phyloP scores from a whole-genome alignment of 2,797 vertebrate species.

The Gobio occitaniae region DNA sequence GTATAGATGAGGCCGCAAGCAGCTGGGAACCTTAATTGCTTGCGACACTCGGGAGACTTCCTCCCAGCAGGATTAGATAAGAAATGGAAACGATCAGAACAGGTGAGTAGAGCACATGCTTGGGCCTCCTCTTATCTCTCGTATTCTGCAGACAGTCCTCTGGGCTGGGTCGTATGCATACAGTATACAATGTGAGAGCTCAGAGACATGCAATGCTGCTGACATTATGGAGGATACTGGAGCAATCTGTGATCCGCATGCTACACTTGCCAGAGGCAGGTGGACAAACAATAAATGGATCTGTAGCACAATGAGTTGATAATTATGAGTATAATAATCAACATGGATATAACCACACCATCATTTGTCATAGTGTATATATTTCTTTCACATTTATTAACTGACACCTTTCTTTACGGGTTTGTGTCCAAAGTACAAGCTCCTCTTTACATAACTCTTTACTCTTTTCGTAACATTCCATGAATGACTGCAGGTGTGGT shows the following conservation, averaged over 20 bases:
- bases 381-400: not conserved
- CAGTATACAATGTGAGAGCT: not conserved
- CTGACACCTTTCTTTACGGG: not conserved
- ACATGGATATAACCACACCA: not conserved
- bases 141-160: not conserved
- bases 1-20: slow-evolving; percentile 18
- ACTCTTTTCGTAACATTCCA: not conserved
- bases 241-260: not conserved
- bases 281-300: not conserved
- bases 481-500: slow-evolving; percentile 17
- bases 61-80: slow-evolving; percentile 54
- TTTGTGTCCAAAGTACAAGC: slow-evolving; percentile 1
- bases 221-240: not conserved
- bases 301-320: not conserved
- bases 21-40: slow-evolving; percentile 49
- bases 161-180: not conserved
- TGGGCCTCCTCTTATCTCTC: slow-evolving; percentile 4
- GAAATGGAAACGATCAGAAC: slow-evolving; percentile 44
- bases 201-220: not conserved
- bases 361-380: not conserved
- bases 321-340: no score
- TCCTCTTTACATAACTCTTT: not conserved
- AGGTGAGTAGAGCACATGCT: slow-evolving; percentile 27
- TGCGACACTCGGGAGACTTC: slow-evolving; percentile 40
- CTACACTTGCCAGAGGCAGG: not conserved